phyloP scores from a whole-genome alignment of 2,113 vertebrate species.

The Microtus montanus region DNA sequence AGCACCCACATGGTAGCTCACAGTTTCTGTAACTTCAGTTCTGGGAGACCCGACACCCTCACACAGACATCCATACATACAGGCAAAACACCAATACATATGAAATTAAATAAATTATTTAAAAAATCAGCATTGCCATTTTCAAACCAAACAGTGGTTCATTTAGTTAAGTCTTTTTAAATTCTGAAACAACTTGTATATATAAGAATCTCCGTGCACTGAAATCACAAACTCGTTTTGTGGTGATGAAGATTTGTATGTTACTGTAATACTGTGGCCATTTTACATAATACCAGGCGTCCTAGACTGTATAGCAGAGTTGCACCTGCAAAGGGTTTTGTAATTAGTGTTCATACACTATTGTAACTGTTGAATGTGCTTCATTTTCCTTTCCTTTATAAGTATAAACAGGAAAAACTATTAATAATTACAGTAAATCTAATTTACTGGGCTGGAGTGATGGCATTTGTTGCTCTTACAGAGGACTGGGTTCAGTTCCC shows the following conservation, averaged over 20 bases:
- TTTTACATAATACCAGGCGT: not conserved
- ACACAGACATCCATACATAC: not conserved
- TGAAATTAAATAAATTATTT: not conserved
- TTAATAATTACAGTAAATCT: not conserved
- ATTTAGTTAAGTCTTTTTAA: not conserved
- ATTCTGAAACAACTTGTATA: not conserved
- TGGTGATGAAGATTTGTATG: not conserved
- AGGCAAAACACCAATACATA: not conserved
- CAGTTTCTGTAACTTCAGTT: not conserved
- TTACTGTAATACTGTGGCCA: not conserved
- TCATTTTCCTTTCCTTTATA: conserved; percentile 37
- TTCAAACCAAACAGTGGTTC: conserved; percentile 19
- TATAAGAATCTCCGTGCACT: not conserved
- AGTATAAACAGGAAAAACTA: conserved; percentile 36
- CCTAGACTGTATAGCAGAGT: not conserved
- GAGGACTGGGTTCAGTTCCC: not conserved
- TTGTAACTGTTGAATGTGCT: not conserved
- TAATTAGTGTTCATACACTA: conserved; percentile 36
- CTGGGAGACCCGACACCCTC: not conserved
- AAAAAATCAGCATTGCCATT: conserved; percentile 17
- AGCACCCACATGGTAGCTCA: not conserved
- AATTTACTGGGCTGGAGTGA: not conserved
- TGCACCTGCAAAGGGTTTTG: conserved; percentile 28
- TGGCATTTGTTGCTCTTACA: not conserved
- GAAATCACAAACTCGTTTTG: conserved; percentile 25